A percentile compares a stretch with the other conserved stretches of the same genome.
Conservation (phyloP, 1,140 invertebrate genomes). For the Orchestia grillus region DNA sequence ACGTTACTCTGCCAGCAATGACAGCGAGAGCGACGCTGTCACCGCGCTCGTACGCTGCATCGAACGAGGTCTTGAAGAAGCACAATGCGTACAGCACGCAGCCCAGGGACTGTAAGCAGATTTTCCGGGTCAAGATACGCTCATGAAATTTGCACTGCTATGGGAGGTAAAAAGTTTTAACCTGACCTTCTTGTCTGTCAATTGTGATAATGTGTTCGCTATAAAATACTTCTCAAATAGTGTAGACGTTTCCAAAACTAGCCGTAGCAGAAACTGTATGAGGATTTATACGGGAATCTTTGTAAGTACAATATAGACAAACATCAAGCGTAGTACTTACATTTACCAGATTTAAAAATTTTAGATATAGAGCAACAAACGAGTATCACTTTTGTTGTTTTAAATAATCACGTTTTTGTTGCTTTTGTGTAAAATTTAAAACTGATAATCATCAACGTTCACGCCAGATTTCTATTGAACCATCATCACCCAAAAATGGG, state of each 20-base stretch:
- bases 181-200: too few relatives aligned
- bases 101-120: constrained; percentile 83
- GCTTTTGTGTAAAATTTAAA: neutral
- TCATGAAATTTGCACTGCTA: too few relatives aligned
- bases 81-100: constrained; percentile 88
- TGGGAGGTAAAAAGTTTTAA: too few relatives aligned
- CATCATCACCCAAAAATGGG: neutral
- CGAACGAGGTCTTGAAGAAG: constrained; percentile 89
- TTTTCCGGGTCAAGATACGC: too few relatives aligned
- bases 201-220: too few relatives aligned
- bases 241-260: neutral
- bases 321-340: neutral
- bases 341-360: neutral
- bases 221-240: too few relatives aligned
- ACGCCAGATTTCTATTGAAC: neutral
- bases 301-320: neutral
- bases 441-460: neutral
- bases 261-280: neutral
- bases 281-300: neutral
- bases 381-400: too few relatives aligned
- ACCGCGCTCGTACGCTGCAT: constrained; percentile 86
- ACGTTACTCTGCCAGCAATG: constrained; percentile 82
- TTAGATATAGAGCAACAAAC: neutral
- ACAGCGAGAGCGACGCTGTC: constrained; percentile 90
- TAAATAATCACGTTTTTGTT: too few relatives aligned